phyloP scores from a whole-genome alignment of 2,797 vertebrate species.

The Coendou prehensilis region DNA sequence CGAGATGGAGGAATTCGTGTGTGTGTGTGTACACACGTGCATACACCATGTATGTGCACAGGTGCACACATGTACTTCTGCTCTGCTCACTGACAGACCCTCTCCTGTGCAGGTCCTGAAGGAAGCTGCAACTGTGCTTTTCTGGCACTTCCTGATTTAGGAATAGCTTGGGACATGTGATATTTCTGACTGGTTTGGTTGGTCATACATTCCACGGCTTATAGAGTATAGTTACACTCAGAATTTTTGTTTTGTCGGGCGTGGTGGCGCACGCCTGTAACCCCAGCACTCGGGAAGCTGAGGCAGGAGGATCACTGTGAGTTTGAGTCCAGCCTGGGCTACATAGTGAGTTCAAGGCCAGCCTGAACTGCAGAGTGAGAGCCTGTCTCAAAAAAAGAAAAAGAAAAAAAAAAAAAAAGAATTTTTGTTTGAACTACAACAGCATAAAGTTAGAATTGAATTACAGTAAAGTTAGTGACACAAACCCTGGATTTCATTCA shows the following conservation, averaged over 20 bases:
- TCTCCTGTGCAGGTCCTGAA: not conserved
- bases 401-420: no score
- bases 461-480: not conserved
- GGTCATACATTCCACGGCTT: not conserved
- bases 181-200: not conserved
- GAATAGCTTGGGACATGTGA: not conserved
- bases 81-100: not conserved
- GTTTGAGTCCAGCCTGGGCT: no score
- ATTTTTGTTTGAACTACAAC: not conserved
- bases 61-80: no score
- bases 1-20: not conserved
- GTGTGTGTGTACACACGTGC: no score
- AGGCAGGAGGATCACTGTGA: no score
- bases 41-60: not conserved
- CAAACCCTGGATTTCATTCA: not conserved
- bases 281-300: no score
- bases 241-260: not conserved
- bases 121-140: no score
- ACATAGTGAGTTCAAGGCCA: no score
- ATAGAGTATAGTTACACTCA: not conserved
- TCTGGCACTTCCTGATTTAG: not conserved
- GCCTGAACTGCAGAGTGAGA: no score
- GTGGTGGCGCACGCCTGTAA: no score
- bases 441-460: not conserved
- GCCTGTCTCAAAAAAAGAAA: no score